phyloP scores from a whole-genome alignment of 1,140 invertebrate genomes.

The Eriocheir sinensis region DNA sequence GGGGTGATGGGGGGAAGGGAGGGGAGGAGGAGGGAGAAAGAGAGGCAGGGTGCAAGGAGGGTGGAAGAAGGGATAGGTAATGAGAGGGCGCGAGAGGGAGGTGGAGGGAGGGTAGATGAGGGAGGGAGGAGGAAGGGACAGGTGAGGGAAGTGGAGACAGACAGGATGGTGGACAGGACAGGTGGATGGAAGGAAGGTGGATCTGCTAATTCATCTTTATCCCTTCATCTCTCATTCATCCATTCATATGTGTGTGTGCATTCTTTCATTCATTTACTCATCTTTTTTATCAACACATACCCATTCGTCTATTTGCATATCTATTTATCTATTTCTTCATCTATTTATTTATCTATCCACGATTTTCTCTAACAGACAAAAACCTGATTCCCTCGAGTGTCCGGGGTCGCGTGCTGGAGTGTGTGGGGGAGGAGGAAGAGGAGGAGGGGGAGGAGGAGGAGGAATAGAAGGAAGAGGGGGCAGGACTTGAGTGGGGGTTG shows the following conservation, averaged over 20 bases:
- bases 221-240: background rate
- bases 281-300: background rate
- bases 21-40: no score
- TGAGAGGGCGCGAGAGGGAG: no score
- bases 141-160: no score
- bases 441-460: background rate
- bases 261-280: background rate
- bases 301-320: background rate
- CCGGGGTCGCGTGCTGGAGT: background rate
- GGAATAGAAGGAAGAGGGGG: background rate
- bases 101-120: no score
- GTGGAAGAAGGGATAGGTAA: no score
- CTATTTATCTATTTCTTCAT: background rate
- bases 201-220: no score
- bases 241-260: background rate
- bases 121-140: no score
- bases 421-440: background rate
- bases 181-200: no score
- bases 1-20: no score
- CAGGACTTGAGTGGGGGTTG: background rate
- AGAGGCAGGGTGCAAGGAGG: no score
- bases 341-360: background rate
- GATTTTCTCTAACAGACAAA: background rate
- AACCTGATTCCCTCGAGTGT: constrained; percentile 1
- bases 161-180: no score